phyloP scores from a whole-genome alignment of 2,888 invertebrate species.

The Onchidella celtica region DNA sequence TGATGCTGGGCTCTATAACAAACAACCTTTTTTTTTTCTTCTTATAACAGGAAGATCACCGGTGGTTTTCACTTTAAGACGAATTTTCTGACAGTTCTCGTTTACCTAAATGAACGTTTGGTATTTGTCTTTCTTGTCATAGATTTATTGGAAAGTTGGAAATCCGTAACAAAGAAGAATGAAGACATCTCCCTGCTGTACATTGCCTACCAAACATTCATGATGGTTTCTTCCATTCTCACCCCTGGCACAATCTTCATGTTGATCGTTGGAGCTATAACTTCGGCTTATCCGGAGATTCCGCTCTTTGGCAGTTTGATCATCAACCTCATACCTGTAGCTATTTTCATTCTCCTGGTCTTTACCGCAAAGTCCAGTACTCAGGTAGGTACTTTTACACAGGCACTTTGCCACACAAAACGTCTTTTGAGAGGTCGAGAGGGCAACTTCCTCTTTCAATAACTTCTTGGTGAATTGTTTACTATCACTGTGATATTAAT shows the following conservation, averaged over 20 bases:
- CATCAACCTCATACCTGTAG: constrained; percentile 73
- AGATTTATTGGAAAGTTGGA: constrained; percentile 62
- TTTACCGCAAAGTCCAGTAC: constrained; percentile 66
- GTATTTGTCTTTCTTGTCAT: no score
- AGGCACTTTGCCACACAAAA: no score
- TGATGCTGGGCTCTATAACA: no score
- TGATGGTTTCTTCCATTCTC: constrained; percentile 89
- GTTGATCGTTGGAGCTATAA: constrained; percentile 86
- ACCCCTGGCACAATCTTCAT: constrained; percentile 88
- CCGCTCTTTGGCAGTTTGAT: constrained; percentile 82
- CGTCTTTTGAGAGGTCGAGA: no score
- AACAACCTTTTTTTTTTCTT: no score
- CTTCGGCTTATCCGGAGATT: constrained; percentile 67
- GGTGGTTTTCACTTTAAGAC: no score
- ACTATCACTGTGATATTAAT: no score
- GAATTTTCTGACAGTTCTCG: no score
- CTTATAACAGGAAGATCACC: no score
- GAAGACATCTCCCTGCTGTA: constrained; percentile 91
- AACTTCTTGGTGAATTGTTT: no score
- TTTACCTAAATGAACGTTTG: no score
- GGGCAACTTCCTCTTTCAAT: no score
- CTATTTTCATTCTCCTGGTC: constrained; percentile 73
- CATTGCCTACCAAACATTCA: constrained; percentile 71
- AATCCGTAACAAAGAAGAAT: constrained; percentile 89
- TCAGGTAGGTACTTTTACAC: constrained; percentile 88